Conservation (phyloP, 1,140 invertebrate genomes). For the Ditylenchus dipsaci region DNA sequence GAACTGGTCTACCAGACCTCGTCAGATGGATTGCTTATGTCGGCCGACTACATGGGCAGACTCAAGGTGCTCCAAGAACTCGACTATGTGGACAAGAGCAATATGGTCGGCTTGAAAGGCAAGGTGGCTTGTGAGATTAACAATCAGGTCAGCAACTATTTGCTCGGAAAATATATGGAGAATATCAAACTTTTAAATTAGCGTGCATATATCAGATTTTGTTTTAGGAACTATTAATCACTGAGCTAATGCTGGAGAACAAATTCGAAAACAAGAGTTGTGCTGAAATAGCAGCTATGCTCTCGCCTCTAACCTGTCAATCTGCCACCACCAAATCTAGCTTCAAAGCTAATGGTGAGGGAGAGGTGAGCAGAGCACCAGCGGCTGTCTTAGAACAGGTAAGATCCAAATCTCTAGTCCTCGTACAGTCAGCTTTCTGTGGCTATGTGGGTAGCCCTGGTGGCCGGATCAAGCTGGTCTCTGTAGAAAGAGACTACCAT, state of each 20-base stretch:
- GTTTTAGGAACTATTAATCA: conserved; percentile 67
- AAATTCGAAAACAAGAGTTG: conserved; percentile 68
- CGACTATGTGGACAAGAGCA: conserved; percentile 68
- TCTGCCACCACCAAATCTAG: conserved; percentile 63
- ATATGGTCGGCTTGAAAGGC: conserved; percentile 75
- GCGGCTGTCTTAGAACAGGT: conserved; percentile 27
- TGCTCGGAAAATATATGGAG: background rate
- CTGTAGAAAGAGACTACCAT: too few species aligned
- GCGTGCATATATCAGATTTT: background rate
- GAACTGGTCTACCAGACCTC: conserved; percentile 62
- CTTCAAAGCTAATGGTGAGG: conserved; percentile 50
- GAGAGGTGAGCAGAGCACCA: conserved; percentile 53
- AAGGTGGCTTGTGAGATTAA: conserved; percentile 92
- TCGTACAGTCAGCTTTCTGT: too few species aligned
- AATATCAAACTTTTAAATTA: background rate
- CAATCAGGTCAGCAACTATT: conserved; percentile 59
- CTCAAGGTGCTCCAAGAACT: conserved; percentile 76
- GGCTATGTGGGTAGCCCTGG: too few species aligned
- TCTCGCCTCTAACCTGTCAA: conserved; percentile 63
- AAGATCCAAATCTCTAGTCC: too few species aligned
- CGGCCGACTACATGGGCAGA: conserved; percentile 81
- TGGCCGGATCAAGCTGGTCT: too few species aligned
- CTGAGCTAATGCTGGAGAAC: conserved; percentile 89
- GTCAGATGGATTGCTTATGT: conserved; percentile 75
- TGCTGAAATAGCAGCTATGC: conserved; percentile 74